A percentile compares a stretch with the other conserved stretches of the same genome.
Evolutionary conservation across 2,113 vertebrate species (phyloP).

Genomic region (Amphiprion ocellaris): DNA sequence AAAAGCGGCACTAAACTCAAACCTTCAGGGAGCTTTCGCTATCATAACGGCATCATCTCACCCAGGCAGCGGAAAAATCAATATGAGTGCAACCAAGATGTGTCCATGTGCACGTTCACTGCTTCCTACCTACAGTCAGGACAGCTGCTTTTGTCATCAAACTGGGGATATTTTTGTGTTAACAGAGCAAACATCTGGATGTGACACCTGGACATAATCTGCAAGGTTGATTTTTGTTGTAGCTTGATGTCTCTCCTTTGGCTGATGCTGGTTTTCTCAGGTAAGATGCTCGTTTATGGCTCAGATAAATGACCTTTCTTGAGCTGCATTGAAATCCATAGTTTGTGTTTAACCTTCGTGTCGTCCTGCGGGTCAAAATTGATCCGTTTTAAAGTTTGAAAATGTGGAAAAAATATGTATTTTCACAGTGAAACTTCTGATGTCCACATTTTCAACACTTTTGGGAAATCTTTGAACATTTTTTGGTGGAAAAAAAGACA

Average conservation of each 20-base stretch:
- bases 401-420: too few relatives aligned
- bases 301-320: not conserved
- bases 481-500: too few relatives aligned
- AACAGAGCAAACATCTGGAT: not conserved
- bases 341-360: too few relatives aligned
- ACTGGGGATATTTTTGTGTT: slow-evolving; percentile 39
- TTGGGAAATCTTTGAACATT: too few relatives aligned
- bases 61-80: slow-evolving; percentile 81
- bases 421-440: too few relatives aligned
- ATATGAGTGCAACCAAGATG: slow-evolving; percentile 72
- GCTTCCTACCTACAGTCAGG: slow-evolving; percentile 19
- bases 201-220: slow-evolving; percentile 20
- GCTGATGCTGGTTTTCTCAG: slow-evolving; percentile 76
- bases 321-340: not conserved
- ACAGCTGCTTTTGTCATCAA: not conserved
- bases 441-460: too few relatives aligned
- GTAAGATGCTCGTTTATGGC: slow-evolving; percentile 68
- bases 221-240: slow-evolving; percentile 4
- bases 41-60: slow-evolving; percentile 83
- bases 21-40: slow-evolving; percentile 68
- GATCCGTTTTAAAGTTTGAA: too few relatives aligned
- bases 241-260: slow-evolving; percentile 70
- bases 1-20: slow-evolving; percentile 31
- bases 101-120: slow-evolving; percentile 27
- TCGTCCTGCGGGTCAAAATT: too few relatives aligned